Evolutionary conservation across 2,113 vertebrate species (phyloP).

Genomic region (Columba livia): DNA sequence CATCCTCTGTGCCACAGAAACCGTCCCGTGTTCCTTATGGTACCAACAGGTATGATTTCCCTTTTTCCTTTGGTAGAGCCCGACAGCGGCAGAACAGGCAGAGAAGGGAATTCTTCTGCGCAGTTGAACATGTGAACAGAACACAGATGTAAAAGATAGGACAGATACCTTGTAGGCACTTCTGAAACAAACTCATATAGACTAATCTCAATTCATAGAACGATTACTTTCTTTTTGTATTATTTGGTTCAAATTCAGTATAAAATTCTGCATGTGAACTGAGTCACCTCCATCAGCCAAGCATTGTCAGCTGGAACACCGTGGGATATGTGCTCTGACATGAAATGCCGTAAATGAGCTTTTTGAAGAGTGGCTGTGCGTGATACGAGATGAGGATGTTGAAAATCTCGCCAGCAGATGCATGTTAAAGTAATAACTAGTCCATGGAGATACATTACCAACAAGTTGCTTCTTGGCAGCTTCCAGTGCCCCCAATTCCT

Average conservation of each 20-base stretch:
- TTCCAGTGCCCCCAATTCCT: slow-evolving; percentile 27
- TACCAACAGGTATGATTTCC: background rate
- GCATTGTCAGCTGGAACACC: background rate
- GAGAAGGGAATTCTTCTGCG: background rate
- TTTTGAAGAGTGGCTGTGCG: background rate
- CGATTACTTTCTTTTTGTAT: background rate
- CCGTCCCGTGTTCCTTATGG: background rate
- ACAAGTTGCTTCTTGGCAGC: background rate
- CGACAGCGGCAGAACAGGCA: background rate
- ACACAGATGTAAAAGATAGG: background rate
- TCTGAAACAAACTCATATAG: background rate
- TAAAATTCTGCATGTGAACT: background rate
- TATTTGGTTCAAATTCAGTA: background rate
- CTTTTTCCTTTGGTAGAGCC: background rate
- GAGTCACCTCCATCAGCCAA: background rate
- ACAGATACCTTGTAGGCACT: background rate
- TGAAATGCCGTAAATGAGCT: background rate
- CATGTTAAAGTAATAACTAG: background rate
- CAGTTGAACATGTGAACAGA: background rate
- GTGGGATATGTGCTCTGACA: background rate
- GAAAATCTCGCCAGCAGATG: background rate
- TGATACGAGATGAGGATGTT: background rate
- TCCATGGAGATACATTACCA: background rate
- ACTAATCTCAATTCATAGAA: background rate
- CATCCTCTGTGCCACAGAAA: background rate